A percentile compares a stretch with the other conserved stretches of the same genome.
These are phyloP conservation scores for Carcinoscorpius rotundicauda DNA, from an alignment of 1,140 invertebrate genomes.

Conservation along the genomic window DNA sequence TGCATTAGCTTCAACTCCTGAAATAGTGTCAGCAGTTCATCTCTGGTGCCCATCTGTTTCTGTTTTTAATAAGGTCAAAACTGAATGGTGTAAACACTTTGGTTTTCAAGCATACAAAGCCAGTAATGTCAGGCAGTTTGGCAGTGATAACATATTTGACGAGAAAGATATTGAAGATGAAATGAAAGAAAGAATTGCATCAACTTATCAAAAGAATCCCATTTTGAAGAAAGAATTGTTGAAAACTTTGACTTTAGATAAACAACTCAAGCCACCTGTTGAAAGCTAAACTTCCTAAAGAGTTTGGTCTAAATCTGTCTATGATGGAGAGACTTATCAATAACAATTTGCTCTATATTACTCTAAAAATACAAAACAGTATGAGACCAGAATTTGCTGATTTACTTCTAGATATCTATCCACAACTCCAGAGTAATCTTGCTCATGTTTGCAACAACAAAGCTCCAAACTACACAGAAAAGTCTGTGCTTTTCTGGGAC, in stretches of 20 bases:
- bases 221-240: too few species aligned
- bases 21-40: too few species aligned
- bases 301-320: conserved; percentile 34
- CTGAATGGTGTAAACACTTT: too few species aligned
- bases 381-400: conserved; percentile 20
- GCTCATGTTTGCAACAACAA: conserved; percentile 1
- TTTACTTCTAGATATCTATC: conserved; percentile 21
- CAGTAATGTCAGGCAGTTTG: too few species aligned
- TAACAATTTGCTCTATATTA: conserved; percentile 15
- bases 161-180: too few species aligned
- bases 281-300: conserved; percentile 30
- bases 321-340: conserved; percentile 25
- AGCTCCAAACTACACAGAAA: conserved; percentile 8
- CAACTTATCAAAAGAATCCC: too few species aligned
- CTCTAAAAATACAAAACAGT: conserved; percentile 18
- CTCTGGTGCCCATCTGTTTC: too few species aligned
- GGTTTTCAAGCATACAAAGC: too few species aligned
- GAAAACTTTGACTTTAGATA: conserved; percentile 4
- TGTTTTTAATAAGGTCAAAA: too few species aligned
- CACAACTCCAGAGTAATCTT: conserved; percentile 13
- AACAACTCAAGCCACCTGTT: conserved; percentile 37
- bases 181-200: too few species aligned
- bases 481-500: conserved; percentile 17
- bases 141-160: too few species aligned
- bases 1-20: too few species aligned